Base-by-base conservation (phyloP, 2,113 vertebrate species). In the Syngnathus typhle region DNA sequence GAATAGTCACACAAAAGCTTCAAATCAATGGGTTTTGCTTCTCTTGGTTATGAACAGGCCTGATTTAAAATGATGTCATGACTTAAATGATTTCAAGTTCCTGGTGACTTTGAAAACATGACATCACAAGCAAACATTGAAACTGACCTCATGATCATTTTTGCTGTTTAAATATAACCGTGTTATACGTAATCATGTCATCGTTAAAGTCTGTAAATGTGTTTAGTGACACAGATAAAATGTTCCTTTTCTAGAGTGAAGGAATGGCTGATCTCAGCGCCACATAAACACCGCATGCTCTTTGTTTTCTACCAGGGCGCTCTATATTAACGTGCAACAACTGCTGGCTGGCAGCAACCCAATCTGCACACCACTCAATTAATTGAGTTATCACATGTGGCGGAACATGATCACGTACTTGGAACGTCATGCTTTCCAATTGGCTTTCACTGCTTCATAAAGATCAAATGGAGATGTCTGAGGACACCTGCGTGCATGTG, bases 391-490 rank as follows among this genome's bases (percentile, higher is more conserved):
- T 82, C 59, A 75, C 21, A 71, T 71, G 70, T 39, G 56, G 27
- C 43, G 55, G 12, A 60, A 84, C 67, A 61, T 16, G 71, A 87
- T 72, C 73, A 67, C 4, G 6, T 63, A 75, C 51, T 78, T 71
- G 60, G 44, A 32, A 38, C 52, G 46, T 13, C 68, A 62, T 60
- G 73, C 63, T 81, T 75, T 58, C 54, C 69, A 78, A 72, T 51
- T 75, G 60, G 58, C 54, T 64, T 76, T 72, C 13, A 41, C 64
- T 43, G 43, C 71, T 76, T 77, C 72, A 73, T 77, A 71, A 71
- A 80, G 63, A 82, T 77, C 76, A 78, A 79, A 80, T 87, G 65
- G 71, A 84, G 73, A 83, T 65, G 75, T 88, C 71, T 71, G 43
- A 37, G 49, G 60, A 44, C 41, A 27, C 39, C 60, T 80, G 80